These are phyloP conservation scores for rat (Rattus norvegicus) DNA, from an alignment of 2,113 vertebrate genomes.

Conservation along the genomic window DNA sequence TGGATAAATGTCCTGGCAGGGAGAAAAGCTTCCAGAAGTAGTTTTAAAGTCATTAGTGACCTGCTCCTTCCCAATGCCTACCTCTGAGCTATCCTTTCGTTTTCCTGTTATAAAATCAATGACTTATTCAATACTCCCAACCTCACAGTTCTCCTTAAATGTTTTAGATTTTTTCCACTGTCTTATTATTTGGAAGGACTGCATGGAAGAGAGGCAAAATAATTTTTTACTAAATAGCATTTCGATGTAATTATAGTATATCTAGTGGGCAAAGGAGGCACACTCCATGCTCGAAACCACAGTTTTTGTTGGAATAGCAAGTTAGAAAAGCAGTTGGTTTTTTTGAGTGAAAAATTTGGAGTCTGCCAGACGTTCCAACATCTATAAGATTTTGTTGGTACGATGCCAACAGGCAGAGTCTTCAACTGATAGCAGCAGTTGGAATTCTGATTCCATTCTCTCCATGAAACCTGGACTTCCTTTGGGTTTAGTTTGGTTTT, in stretches of 20 bases:
- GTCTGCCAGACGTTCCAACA: not conserved
- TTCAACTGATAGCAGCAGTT: not conserved
- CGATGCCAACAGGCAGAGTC: not conserved
- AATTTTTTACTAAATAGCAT: conserved; percentile 24
- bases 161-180: not conserved
- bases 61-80: not conserved
- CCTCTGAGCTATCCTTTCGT: not conserved
- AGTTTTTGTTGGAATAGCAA: not conserved
- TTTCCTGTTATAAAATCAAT: not conserved
- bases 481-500: not conserved
- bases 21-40: not conserved
- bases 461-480: not conserved
- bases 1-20: not conserved
- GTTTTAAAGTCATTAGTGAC: not conserved
- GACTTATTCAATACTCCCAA: not conserved
- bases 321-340: not conserved
- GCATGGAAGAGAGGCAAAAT: conserved; percentile 4
- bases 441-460: not conserved
- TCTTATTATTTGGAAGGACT: not conserved
- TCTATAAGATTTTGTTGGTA: not conserved
- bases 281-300: not conserved
- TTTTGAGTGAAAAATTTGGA: not conserved
- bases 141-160: not conserved
- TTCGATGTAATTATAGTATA: not conserved
- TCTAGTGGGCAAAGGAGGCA: not conserved